Percentiles rank a stretch among this genome's conserved stretches.
Conservation (phyloP, 2,113 vertebrate species). For the Paradoxurus hermaphroditus region DNA sequence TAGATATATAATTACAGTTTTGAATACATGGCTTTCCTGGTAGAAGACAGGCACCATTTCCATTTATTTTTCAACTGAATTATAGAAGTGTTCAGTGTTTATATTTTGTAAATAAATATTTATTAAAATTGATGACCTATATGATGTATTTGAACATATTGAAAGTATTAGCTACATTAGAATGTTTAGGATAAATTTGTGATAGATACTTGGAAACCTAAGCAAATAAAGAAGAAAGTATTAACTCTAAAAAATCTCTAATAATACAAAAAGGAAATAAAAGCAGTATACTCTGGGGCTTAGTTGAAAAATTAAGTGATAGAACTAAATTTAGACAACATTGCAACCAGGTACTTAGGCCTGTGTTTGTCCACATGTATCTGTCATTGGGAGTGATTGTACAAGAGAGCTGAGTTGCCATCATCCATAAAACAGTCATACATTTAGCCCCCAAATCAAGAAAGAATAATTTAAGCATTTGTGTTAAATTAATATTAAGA, state of each 20-base stretch:
- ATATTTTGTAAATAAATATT: background rate
- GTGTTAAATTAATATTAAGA: background rate
- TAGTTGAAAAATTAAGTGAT: background rate
- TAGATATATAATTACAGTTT: background rate
- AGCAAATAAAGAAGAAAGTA: background rate
- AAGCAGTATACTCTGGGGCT: background rate
- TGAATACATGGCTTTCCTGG: background rate
- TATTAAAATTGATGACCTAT: background rate
- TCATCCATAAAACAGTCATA: background rate
- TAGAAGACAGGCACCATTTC: background rate
- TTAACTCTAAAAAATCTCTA: background rate
- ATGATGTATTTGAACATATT: background rate
- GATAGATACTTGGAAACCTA: background rate
- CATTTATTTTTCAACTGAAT: background rate
- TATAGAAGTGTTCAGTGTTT: background rate
- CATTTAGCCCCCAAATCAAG: background rate
- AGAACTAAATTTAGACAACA: background rate
- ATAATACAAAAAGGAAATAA: background rate
- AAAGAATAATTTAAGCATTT: background rate
- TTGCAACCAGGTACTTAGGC: rapidly evolving
- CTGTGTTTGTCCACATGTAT: background rate
- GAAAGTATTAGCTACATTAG: background rate
- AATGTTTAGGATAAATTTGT: background rate
- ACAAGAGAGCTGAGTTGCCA: background rate
- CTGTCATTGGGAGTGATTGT: background rate